Conservation (phyloP, 2,113 vertebrate genomes). For the Chelonoidis abingdonii region DNA sequence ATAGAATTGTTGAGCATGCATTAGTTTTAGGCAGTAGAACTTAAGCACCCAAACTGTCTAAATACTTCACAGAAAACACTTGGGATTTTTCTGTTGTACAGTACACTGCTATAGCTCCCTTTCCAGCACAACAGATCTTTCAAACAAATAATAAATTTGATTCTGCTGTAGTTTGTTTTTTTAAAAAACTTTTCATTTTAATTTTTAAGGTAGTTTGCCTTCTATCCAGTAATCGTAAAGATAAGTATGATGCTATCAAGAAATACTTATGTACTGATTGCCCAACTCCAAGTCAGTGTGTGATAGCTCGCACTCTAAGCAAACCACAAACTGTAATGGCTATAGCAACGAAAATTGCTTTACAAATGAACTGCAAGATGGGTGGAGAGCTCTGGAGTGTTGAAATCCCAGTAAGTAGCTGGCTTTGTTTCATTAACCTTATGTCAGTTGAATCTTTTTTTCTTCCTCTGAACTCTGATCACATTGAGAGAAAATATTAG, state of each 20-base stretch:
- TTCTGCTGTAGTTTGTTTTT: background rate
- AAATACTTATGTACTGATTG: slow-evolving; percentile 94
- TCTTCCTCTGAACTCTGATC: background rate
- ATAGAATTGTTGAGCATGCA: background rate
- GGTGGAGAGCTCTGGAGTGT: slow-evolving; percentile 96
- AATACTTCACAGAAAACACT: background rate
- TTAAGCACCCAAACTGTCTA: background rate
- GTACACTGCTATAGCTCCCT: too few species aligned
- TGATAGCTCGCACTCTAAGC: slow-evolving; percentile 88
- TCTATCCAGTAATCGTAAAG: slow-evolving; percentile 89
- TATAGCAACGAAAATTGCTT: slow-evolving; percentile 91
- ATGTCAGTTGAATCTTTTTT: background rate
- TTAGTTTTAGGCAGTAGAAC: background rate
- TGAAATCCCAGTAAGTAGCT: slow-evolving; percentile 89
- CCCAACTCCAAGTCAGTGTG: slow-evolving; percentile 94
- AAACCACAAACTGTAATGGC: slow-evolving; percentile 87
- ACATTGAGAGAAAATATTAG: background rate
- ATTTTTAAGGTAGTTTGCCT: slow-evolving; percentile 89
- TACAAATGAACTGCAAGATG: slow-evolving; percentile 98
- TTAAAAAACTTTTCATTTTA: background rate
- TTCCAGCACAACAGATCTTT: background rate
- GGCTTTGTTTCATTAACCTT: fast-evolving
- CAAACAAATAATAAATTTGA: background rate
- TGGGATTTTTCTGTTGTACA: background rate
- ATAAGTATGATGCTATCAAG: slow-evolving; percentile 94